These are phyloP conservation scores for Porites evermanni DNA, from an alignment of 92 coral and sea anemone species.

Conservation along the genomic window DNA sequence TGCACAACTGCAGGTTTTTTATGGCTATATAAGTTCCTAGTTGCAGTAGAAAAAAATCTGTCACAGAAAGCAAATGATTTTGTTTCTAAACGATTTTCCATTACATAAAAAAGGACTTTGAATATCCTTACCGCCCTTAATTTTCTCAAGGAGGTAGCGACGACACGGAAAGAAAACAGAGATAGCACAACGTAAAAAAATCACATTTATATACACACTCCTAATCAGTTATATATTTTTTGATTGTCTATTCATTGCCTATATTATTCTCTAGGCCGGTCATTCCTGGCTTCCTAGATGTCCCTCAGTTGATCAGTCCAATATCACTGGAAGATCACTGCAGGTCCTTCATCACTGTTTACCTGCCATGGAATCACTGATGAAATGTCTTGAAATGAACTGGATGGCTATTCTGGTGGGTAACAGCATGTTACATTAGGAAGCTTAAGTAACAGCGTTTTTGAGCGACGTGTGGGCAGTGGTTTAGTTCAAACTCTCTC, in stretches of 20 bases:
- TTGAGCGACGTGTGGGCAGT: no score
- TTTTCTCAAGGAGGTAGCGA: no score
- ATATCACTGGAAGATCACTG: constrained; percentile 32
- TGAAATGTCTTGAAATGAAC: constrained; percentile 95
- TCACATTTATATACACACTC: neutral
- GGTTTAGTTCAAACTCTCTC: no score
- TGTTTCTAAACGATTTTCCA: no score
- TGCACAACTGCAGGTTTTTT: neutral
- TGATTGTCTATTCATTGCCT: neutral
- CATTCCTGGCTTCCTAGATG: constrained; percentile 83
- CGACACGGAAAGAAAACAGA: no score
- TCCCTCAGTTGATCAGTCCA: constrained; percentile 44
- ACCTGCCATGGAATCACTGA: constrained; percentile 89
- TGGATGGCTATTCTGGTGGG: constrained; percentile 97
- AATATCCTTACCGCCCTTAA: no score
- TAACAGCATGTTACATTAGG: neutral
- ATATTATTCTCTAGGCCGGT: constrained; percentile 71
- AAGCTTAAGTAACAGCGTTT: no score
- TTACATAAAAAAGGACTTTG: no score
- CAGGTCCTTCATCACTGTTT: constrained; percentile 84
- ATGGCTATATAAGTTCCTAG: neutral
- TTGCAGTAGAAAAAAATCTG: no score
- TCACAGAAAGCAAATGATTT: no score
- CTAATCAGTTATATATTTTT: no score
- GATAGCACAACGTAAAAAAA: neutral